Base-by-base conservation (phyloP, 2,888 invertebrate species). In the Anoplius nigerrimus region DNA sequence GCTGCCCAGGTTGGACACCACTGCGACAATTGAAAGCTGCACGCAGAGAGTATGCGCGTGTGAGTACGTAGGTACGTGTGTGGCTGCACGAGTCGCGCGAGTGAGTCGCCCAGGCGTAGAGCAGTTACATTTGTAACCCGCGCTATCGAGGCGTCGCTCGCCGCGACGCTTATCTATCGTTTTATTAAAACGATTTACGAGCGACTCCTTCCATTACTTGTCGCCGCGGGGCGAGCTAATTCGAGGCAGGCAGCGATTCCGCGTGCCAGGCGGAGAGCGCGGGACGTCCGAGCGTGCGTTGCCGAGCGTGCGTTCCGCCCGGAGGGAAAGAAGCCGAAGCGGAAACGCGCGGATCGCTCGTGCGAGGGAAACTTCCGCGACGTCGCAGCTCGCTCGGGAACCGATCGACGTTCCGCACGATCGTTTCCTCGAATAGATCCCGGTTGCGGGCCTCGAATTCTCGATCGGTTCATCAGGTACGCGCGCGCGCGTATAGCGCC, bases 111-210 rank as follows among this genome's bases (percentile, higher is more conserved):
- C 18, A 53, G 34, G 34, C 34, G 1, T 6, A 34, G 51, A 45
- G 48, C 46, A 62, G 66, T 57, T 63, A 71, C 63, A 69, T 75
- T 69, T 62, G 65, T 58, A 64, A 61, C 46, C 11, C 43, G 8
- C 48, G 42, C 16, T 69, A 60, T 55, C 62, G 70, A 45, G 53
- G 42, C 58, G 65, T 43, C 56, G 55, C 56, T 43, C 54, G 52
- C 57, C 24, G 43, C 43, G 24, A 21, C 42, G 60, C 71, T 71
- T 74, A 75, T 75, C 75, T 51, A 59, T 24, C 62, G 59, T 56
- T 71, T 74, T 62, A 74, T 58, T 66, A 69, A 74, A 65, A 21
- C 55, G 54, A 56, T 21, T 56, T 43, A 56, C 56, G 34, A 56
- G 20, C 56, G 21, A 6, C 34, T 34, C 2, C 8, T 57, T 16